These are phyloP conservation scores for Cosmia trapezina DNA, from an alignment of 2,888 invertebrate genomes.

Conservation along the genomic window DNA sequence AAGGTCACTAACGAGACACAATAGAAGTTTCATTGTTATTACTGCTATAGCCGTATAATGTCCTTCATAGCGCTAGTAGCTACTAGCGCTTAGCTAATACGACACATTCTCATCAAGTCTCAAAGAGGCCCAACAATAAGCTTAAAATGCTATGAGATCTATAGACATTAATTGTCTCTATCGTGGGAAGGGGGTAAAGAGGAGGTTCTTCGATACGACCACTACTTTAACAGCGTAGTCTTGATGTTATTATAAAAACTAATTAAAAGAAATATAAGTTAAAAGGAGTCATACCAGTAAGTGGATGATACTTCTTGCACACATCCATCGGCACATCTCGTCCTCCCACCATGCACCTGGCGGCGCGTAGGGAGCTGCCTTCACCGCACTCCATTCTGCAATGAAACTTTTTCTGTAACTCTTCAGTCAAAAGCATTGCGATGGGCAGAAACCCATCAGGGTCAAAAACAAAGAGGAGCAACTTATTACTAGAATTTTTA, in stretches of 20 bases:
- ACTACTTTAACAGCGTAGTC: background rate
- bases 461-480: no score
- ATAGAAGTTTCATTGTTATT: no score
- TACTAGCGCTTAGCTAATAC: no score
- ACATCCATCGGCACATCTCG: slow-evolving; percentile 86
- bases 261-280: no score
- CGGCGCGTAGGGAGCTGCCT: slow-evolving; percentile 82
- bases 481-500: background rate
- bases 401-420: background rate
- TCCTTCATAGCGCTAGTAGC: no score
- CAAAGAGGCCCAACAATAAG: background rate
- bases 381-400: slow-evolving; percentile 85
- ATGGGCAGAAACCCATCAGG: background rate
- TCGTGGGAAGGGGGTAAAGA: background rate
- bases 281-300: slow-evolving; percentile 75
- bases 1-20: no score
- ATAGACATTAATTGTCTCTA: background rate
- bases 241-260: background rate
- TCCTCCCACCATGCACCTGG: slow-evolving; percentile 82
- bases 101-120: background rate
- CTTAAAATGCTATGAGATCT: background rate
- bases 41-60: no score
- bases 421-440: background rate
- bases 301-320: slow-evolving; percentile 86
- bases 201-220: background rate